Evolutionary conservation across 2,888 invertebrate species (phyloP).

Genomic region (Pheosia gnoma): DNA sequence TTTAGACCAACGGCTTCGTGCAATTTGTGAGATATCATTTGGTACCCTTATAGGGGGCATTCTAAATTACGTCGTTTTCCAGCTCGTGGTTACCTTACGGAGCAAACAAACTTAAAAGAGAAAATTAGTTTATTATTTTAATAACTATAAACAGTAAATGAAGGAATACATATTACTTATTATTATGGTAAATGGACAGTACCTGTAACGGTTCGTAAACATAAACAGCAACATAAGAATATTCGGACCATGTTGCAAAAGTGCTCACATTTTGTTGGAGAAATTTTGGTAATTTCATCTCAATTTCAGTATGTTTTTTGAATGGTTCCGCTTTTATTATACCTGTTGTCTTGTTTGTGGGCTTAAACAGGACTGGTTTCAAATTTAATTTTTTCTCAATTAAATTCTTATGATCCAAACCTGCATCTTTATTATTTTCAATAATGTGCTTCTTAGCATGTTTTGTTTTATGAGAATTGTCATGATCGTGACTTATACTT

Average conservation of each 20-base stretch:
- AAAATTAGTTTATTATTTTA: too few species aligned
- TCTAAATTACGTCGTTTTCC: too few species aligned
- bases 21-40: too few species aligned
- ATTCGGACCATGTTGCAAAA: slow-evolving; percentile 54
- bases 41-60: too few species aligned
- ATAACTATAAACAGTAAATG: too few species aligned
- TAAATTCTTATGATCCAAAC: slow-evolving; percentile 1
- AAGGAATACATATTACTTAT: too few species aligned
- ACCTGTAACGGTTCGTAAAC: slow-evolving; percentile 71
- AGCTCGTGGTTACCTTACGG: too few species aligned
- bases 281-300: not conserved
- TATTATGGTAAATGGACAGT: slow-evolving; percentile 16
- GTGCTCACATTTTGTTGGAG: slow-evolving; percentile 9
- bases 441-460: slow-evolving; percentile 54
- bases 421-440: slow-evolving; percentile 18
- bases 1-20: too few species aligned
- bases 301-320: slow-evolving; percentile 2
- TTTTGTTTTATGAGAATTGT: slow-evolving; percentile 39
- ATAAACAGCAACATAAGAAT: slow-evolving; percentile 68
- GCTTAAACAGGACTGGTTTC: slow-evolving; percentile 8
- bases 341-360: not conserved
- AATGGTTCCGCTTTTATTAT: not conserved
- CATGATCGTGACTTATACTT: slow-evolving; percentile 33
- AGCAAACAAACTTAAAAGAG: too few species aligned
- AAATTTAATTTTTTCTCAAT: slow-evolving; percentile 4